Evolutionary conservation across 2,113 vertebrate species (phyloP).

Genomic region (Paedocypris sp.): DNA sequence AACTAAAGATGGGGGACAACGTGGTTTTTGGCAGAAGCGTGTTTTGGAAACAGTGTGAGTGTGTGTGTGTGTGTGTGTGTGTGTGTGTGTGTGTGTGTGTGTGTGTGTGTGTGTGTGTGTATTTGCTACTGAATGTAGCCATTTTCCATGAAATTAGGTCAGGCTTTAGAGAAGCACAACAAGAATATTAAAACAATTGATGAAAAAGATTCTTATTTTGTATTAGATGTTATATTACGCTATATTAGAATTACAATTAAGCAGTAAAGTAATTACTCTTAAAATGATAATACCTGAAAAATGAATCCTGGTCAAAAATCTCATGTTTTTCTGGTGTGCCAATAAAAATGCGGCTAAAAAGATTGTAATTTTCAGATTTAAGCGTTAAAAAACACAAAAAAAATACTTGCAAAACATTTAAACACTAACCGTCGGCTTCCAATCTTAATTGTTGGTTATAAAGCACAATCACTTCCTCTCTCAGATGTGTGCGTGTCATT

Average conservation of each 20-base stretch:
- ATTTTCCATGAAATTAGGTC: constrained; percentile 1
- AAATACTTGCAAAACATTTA: neutral
- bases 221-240: too few species aligned
- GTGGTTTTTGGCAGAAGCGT: neutral
- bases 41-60: neutral
- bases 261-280: too few species aligned
- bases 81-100: neutral
- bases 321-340: too few species aligned
- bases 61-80: neutral
- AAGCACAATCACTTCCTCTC: neutral
- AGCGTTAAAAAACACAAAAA: too few species aligned
- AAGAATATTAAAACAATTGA: neutral
- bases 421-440: neutral
- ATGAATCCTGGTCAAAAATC: too few species aligned
- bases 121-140: neutral
- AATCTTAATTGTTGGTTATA: neutral
- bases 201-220: neutral
- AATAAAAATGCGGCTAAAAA: too few species aligned
- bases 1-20: neutral
- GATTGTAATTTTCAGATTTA: too few species aligned
- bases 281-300: too few species aligned
- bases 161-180: constrained; percentile 1
- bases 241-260: too few species aligned
- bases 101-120: neutral
- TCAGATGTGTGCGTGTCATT: neutral